Percentiles rank a stretch among this genome's conserved stretches.
These are phyloP conservation scores for Conopomorpha cramerella DNA, from an alignment of 1,140 invertebrate genomes.

Conservation along the genomic window DNA sequence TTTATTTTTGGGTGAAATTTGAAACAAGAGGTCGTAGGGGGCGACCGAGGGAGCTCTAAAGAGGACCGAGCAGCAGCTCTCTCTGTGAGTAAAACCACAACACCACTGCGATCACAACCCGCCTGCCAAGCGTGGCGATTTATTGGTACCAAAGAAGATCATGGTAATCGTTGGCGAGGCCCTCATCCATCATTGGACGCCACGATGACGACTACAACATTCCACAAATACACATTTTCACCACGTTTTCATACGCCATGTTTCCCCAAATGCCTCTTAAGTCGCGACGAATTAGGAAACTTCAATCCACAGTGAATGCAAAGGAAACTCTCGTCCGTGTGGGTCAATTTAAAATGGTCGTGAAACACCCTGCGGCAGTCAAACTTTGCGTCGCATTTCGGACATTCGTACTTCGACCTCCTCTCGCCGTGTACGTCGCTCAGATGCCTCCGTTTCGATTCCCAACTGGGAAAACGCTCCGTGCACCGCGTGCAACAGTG, in stretches of 20 bases:
- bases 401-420: conserved; percentile 2
- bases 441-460: conserved; percentile 3
- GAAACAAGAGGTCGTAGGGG: no score
- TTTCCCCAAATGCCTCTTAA: conserved; percentile 3
- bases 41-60: no score
- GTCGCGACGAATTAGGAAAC: not conserved
- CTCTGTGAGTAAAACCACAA: no score
- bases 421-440: not conserved
- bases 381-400: not conserved
- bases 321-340: not conserved
- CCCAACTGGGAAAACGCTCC: conserved; percentile 2
- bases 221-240: no score
- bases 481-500: conserved; percentile 3
- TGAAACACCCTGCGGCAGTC: not conserved
- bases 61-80: no score
- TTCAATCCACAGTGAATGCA: conserved; percentile 4
- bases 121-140: no score
- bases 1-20: no score
- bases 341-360: conserved; percentile 4
- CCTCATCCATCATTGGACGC: no score
- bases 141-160: no score
- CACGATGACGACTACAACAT: no score
- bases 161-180: no score
- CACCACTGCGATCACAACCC: no score
- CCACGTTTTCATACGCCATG: not conserved